Conservation (phyloP, 2,797 vertebrate species). For the Protonibea diacanthus region DNA sequence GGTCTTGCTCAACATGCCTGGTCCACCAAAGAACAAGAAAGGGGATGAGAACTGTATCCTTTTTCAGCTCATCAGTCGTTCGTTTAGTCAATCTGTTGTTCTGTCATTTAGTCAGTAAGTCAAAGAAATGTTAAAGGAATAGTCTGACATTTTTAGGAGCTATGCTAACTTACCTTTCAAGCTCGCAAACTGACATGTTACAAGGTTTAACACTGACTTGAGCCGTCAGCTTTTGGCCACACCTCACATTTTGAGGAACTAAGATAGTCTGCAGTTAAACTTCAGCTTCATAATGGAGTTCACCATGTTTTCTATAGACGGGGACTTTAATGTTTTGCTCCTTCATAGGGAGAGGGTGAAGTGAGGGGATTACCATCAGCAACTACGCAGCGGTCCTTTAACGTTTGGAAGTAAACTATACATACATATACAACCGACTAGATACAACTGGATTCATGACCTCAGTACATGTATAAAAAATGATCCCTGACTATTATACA, state of each 20-base stretch:
- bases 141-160: neutral
- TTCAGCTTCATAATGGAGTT: too few relatives aligned
- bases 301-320: too few relatives aligned
- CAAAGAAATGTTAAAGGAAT: neutral
- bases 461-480: neutral
- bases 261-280: too few relatives aligned
- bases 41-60: conserved; percentile 99
- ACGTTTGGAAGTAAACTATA: neutral
- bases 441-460: neutral
- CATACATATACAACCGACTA: neutral
- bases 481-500: neutral
- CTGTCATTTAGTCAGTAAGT: neutral
- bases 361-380: too few relatives aligned
- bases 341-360: too few relatives aligned
- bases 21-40: conserved; percentile 92
- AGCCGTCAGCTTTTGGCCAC: too few relatives aligned
- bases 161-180: neutral
- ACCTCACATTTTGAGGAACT: too few relatives aligned
- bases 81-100: neutral
- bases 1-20: conserved; percentile 97
- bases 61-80: conserved; percentile 5
- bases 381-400: too few relatives aligned
- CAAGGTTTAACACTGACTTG: too few relatives aligned
- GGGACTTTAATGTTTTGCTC: too few relatives aligned
- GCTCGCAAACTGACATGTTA: neutral